Evolutionary conservation across 2,113 vertebrate species (phyloP), one percentile per base, ranked within the genome.

Genomic region (Gila orcuttii): DNA sequence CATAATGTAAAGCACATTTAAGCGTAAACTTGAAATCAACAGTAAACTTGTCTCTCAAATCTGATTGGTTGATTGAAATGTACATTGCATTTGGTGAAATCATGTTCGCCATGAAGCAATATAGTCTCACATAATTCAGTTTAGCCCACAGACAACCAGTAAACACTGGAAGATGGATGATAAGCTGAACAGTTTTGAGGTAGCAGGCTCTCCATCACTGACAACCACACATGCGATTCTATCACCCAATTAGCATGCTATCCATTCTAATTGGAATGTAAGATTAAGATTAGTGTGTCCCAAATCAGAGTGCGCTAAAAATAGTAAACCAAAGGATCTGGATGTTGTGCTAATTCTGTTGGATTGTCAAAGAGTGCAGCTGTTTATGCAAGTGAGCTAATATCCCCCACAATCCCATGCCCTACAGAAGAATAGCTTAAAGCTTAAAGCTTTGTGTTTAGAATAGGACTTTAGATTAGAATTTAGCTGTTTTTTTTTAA

Each of bases 111-210:
- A 42, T 42, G 42, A 42, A 42, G 42, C 68, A 83, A 39, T 69
- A 9, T 31, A 9, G 45, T 15, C 60, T 50, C 62, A 33, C 10
- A 68, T 21, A 11, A 80, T 45, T 62, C 15, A 60, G 77, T 60
- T 60, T 9, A n/a, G 15, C 6, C 3, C 4, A 17, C 10, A 77
- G 25, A 77, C 33, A 77, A 57, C 25, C n/a, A 57, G 75, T 13
- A 68, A 42, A 73, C 25, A 39, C 36, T 39, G 28, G 87, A n/a
- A 55, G 62, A 78, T 83, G 6, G 59, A 68, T 59, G 69, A 74
- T 50, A 52, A 85, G 28, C 62, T 31, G 31, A 64, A 82, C 11
- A 15, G 17, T 75, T 50, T 47, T 75, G n/a, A 50, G 6, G 39
- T 62, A 25, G 79, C 31, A 52, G 57, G 15, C 52, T 73, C 33